phyloP scores from a whole-genome alignment of 1,140 invertebrate genomes.

The Atta cephalotes region DNA sequence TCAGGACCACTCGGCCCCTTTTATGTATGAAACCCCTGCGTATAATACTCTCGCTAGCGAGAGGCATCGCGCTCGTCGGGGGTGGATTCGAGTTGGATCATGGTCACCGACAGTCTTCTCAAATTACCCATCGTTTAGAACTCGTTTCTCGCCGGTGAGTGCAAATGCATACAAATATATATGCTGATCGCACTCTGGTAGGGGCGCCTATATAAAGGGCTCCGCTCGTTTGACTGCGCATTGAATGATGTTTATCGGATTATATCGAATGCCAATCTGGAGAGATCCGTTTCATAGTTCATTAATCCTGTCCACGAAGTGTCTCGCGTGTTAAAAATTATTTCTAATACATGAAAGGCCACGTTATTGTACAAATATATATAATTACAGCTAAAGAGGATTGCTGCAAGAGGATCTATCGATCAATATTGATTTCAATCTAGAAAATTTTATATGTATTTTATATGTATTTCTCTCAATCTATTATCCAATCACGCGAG shows the following conservation, averaged over 20 bases:
- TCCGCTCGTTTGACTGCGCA: slow-evolving; percentile 68
- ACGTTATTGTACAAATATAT: slow-evolving; percentile 34
- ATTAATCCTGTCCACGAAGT: slow-evolving; percentile 59
- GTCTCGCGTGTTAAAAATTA: slow-evolving; percentile 34
- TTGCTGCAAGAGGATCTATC: slow-evolving; percentile 7
- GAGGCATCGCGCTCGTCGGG: slow-evolving; percentile 66
- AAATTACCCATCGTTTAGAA: slow-evolving; percentile 85
- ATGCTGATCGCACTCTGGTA: slow-evolving; percentile 69
- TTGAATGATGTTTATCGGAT: slow-evolving; percentile 74
- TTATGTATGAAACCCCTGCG: slow-evolving; percentile 75
- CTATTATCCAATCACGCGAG: neutral
- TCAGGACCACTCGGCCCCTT: slow-evolving; percentile 77
- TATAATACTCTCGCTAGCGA: slow-evolving; percentile 74
- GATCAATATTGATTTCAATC: neutral
- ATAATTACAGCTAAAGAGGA: neutral
- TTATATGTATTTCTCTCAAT: neutral
- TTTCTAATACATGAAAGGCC: neutral
- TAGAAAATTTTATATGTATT: neutral
- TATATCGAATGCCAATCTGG: slow-evolving; percentile 70
- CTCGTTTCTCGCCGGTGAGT: slow-evolving; percentile 82
- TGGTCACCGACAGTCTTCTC: slow-evolving; percentile 70
- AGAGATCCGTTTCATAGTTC: slow-evolving; percentile 23
- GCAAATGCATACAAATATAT: slow-evolving; percentile 81
- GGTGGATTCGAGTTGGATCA: slow-evolving; percentile 68
- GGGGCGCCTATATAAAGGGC: neutral